Evolutionary conservation across 1,140 invertebrate species (phyloP).

Genomic region (Apolygus lucorum): DNA sequence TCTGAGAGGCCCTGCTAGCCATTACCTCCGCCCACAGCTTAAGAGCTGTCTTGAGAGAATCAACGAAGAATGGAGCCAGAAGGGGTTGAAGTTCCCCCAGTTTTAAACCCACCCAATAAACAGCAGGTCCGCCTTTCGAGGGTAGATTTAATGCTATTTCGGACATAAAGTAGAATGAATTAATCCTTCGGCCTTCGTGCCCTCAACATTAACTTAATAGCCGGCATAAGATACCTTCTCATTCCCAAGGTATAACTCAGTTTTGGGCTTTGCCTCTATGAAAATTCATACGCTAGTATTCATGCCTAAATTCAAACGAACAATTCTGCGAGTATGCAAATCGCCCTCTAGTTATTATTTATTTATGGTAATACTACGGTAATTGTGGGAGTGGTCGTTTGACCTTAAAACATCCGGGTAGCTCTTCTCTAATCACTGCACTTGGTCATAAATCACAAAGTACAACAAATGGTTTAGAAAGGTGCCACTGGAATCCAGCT

Average conservation of each 20-base stretch:
- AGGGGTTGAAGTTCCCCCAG: not conserved
- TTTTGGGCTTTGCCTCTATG: not conserved
- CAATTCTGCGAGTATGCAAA: no score
- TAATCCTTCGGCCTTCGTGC: not conserved
- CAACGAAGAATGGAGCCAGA: not conserved
- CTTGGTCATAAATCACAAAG: no score
- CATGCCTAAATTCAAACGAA: no score
- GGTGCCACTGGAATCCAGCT: no score
- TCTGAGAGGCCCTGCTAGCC: no score
- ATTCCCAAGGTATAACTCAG: not conserved
- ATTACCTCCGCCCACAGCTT: no score
- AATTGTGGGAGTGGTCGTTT: no score
- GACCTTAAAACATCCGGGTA: no score
- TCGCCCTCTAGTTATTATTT: no score
- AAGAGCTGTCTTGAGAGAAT: not conserved
- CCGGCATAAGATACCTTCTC: not conserved
- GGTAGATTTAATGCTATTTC: not conserved
- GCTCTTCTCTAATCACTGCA: no score
- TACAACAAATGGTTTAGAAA: no score
- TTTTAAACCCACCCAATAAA: not conserved
- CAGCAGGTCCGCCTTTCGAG: not conserved
- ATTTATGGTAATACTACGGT: no score
- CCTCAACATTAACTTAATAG: slow-evolving; percentile 2
- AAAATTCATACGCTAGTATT: slow-evolving; percentile 2
- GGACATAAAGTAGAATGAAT: slow-evolving; percentile 11